Conservation (phyloP, 1,140 invertebrate species). For the Hyles euphorbiae region DNA sequence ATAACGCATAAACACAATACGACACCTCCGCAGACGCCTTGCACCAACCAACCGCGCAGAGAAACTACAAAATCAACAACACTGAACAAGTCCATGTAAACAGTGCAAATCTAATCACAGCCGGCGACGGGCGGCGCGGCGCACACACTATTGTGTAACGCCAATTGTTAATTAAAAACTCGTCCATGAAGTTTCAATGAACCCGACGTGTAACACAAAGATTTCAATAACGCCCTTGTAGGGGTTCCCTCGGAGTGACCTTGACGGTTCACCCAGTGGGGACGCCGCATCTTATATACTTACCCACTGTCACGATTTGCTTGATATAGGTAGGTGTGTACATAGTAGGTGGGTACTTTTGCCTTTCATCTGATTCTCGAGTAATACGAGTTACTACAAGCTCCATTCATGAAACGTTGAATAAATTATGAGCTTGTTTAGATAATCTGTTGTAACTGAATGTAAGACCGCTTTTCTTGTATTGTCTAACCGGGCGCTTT, state of each 20-base stretch:
- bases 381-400: conserved; percentile 27
- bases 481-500: neutral
- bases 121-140: too few relatives aligned
- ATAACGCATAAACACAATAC: too few relatives aligned
- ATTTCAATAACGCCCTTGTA: conserved; percentile 32
- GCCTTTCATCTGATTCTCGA: conserved; percentile 36
- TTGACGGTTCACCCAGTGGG: conserved; percentile 52
- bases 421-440: conserved; percentile 23
- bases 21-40: too few relatives aligned
- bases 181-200: too few relatives aligned
- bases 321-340: conserved; percentile 38
- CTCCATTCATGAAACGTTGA: conserved; percentile 47
- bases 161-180: too few relatives aligned
- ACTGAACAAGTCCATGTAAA: too few relatives aligned
- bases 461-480: conserved; percentile 3
- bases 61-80: too few relatives aligned
- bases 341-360: conserved; percentile 19
- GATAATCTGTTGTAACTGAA: conserved; percentile 4
- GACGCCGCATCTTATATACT: conserved; percentile 47
- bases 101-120: too few relatives aligned
- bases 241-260: conserved; percentile 49
- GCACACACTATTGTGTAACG: too few relatives aligned
- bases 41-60: too few relatives aligned
- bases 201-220: neutral
- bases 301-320: conserved; percentile 48